Base-by-base conservation (phyloP, 2,797 vertebrate genomes). In the Chromis chromis region DNA sequence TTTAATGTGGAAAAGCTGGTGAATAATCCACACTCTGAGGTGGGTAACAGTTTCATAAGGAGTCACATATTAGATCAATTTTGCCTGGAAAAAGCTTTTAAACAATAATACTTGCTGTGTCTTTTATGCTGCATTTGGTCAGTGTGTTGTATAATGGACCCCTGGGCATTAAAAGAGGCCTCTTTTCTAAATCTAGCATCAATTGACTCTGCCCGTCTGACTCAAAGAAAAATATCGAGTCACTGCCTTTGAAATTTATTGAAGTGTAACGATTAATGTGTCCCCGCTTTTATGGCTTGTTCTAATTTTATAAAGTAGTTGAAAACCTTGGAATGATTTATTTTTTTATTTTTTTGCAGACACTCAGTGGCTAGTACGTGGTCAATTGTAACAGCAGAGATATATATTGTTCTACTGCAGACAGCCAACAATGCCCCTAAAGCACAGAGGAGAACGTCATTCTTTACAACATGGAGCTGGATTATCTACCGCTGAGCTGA, bases 371-470 rank as follows among this genome's bases (percentile, higher is more conserved):
- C 31, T 31, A 8, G 27, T 25, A 3, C 40, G 6, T 61, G 21
- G 56, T 57, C 25, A 33, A 46, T 56, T 44, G 57, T 10, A n/a
- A 22, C 36, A 19, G n/a, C 17, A 17, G 17, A 1, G 1, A 7
- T 13, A 65, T 73, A 22, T 55, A 69, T 76, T 69, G 56, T 3
- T 69, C 50, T 52, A 3, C 44, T 42, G 40, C 55, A 11, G 1
- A 24, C 12, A 62, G 65, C 2, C 44, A 69, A 24, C 16, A 17
- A 7, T 31, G 22, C 25, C 27, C 27, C 65, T 3, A 3, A 27
- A 21, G 56, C 36, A 33, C 10, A 52, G 9, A 22, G 57, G 5
- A 70, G 24, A 54, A 24, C 49, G 24, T 44, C 25, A 1, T 40
- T 28, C 48, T 31, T 6, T 19, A 13, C 16, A 50, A 46, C 31